phyloP scores from a whole-genome alignment of 2,888 invertebrate genomes.

The Scaptomyza flava region DNA sequence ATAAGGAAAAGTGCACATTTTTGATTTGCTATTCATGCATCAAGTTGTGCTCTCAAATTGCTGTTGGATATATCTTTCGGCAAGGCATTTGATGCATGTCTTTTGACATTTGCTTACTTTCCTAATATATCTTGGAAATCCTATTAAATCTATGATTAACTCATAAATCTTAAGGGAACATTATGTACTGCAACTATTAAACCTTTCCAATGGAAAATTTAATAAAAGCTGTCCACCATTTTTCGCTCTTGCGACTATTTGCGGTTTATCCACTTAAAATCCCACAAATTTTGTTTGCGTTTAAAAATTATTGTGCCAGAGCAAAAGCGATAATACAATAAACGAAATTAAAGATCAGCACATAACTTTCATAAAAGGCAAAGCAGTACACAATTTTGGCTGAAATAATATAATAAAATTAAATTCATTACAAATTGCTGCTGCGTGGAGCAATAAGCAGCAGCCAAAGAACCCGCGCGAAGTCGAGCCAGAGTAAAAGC shows the following conservation, averaged over 20 bases:
- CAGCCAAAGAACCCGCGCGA: conserved; percentile 17
- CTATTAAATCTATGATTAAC: not conserved
- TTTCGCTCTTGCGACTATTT: not conserved
- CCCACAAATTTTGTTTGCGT: conserved; percentile 31
- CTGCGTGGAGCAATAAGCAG: conserved; percentile 45
- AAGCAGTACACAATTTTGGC: conserved; percentile 54
- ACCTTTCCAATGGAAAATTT: not conserved
- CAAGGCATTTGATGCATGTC: not conserved
- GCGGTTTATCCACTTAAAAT: conserved; percentile 46
- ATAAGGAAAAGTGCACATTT: conserved; percentile 41
- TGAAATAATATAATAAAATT: conserved; percentile 78
- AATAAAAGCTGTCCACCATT: too few species aligned
- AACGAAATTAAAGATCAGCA: conserved; percentile 66
- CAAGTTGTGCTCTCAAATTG: not conserved
- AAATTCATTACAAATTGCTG: conserved; percentile 75
- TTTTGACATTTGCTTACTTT: not conserved
- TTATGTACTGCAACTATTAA: not conserved
- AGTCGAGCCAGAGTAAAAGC: conserved; percentile 39
- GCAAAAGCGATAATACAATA: conserved; percentile 57
- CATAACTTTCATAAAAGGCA: conserved; percentile 44
- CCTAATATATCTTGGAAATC: not conserved
- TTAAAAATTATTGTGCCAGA: conserved; percentile 53
- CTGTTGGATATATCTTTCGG: not conserved
- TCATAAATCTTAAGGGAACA: not conserved
- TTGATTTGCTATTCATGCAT: conserved; percentile 37